phyloP scores from a whole-genome alignment of 1,140 invertebrate genomes.

The Lepidurus couesii region DNA sequence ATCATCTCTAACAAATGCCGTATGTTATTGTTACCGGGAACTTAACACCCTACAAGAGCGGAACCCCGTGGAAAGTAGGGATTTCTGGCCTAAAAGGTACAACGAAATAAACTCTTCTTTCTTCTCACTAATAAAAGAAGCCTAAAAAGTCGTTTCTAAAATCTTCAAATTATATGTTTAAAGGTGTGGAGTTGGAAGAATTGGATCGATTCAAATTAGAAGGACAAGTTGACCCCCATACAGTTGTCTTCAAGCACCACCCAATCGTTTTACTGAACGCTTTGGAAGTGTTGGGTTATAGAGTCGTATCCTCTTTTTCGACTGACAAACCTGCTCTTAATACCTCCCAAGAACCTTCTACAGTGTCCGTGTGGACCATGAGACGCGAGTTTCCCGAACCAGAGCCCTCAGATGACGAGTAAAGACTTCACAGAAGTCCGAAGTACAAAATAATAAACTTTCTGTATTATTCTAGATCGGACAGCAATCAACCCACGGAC shows the following conservation, averaged over 20 bases:
- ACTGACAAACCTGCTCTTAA: constrained; percentile 2
- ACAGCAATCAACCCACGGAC: not conserved
- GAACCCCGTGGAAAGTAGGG: constrained; percentile 32
- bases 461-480: not conserved
- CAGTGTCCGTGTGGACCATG: constrained; percentile 32
- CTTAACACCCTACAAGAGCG: constrained; percentile 29
- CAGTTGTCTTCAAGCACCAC: constrained; percentile 33
- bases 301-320: constrained; percentile 30
- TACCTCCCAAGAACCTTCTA: not conserved
- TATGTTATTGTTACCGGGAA: constrained; percentile 33
- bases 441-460: not conserved
- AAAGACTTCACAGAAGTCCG: not conserved
- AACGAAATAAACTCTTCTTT: too few species aligned
- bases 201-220: constrained; percentile 31
- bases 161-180: not conserved
- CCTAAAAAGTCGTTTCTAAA: not conserved
- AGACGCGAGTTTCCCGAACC: constrained; percentile 35
- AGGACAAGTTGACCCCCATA: constrained; percentile 25
- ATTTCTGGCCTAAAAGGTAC: constrained; percentile 34
- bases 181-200: constrained; percentile 32
- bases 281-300: constrained; percentile 34
- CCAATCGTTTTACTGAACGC: constrained; percentile 35
- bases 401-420: constrained; percentile 34
- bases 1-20: constrained; percentile 29
- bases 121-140: not conserved